Conservation (phyloP, 2,113 vertebrate genomes). For the Cyanistes caeruleus region DNA sequence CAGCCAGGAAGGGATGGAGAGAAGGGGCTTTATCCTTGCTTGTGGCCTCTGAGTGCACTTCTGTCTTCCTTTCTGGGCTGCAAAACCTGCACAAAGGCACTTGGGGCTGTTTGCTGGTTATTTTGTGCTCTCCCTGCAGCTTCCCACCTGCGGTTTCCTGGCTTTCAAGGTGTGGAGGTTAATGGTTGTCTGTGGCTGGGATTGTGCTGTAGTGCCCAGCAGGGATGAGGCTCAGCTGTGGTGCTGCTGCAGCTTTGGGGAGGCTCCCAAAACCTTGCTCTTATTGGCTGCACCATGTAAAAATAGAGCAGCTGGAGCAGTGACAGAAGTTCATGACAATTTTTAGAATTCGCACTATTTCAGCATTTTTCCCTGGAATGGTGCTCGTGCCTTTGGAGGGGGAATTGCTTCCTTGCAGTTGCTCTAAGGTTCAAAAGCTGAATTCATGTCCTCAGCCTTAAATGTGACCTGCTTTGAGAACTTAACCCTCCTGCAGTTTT, state of each 20-base stretch:
- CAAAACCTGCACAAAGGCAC: not conserved
- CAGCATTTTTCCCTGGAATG: not conserved
- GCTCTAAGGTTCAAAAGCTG: not conserved
- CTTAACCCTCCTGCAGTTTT: not conserved
- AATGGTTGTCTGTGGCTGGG: not conserved
- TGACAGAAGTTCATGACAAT: not conserved
- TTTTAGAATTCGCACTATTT: not conserved
- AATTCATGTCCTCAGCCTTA: not conserved
- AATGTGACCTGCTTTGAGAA: not conserved
- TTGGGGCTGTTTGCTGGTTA: not conserved
- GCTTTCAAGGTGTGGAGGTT: not conserved
- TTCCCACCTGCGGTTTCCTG: not conserved
- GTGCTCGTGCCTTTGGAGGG: not conserved
- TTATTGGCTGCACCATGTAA: not conserved
- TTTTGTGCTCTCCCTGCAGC: not conserved
- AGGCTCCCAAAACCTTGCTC: not conserved
- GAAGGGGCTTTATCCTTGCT: not conserved
- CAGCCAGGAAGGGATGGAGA: not conserved
- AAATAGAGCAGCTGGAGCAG: not conserved
- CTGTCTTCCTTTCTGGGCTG: not conserved
- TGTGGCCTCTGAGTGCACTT: not conserved
- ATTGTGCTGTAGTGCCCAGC: accelerated
- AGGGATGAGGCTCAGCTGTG: not conserved
- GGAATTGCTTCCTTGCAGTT: not conserved
- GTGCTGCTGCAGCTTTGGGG: not conserved